A percentile compares a stretch with the other conserved stretches of the same genome.
phyloP scores from a whole-genome alignment of 2,797 vertebrate genomes.

The Fringilla coelebs region DNA sequence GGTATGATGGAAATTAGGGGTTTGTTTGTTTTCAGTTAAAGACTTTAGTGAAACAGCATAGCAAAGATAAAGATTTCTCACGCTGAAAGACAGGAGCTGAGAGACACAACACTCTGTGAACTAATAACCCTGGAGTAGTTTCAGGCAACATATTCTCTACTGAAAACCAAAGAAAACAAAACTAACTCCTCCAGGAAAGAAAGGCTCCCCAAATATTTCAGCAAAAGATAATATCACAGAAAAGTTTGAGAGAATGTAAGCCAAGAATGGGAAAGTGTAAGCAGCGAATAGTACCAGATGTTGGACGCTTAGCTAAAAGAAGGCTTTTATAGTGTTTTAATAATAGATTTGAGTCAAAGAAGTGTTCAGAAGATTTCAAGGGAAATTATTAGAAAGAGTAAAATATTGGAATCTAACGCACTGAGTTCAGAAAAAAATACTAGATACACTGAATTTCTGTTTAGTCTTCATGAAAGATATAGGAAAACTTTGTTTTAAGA shows the following conservation, averaged over 20 bases:
- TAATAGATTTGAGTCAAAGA: neutral
- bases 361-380: neutral
- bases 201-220: neutral
- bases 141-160: neutral
- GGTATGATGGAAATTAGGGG: neutral
- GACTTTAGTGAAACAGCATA: neutral
- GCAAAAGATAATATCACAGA: neutral
- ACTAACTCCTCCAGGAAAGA: neutral
- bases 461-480: neutral
- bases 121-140: neutral
- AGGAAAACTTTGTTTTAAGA: neutral
- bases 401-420: neutral
- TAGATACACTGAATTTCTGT: neutral
- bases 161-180: neutral
- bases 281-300: neutral
- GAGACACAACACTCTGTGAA: neutral
- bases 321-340: neutral
- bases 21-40: neutral
- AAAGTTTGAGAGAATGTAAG: neutral
- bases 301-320: neutral
- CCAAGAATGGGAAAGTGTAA: neutral
- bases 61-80: neutral
- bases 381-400: neutral
- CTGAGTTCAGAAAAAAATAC: neutral
- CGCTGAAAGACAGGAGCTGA: neutral